Percentiles rank a stretch among this genome's conserved stretches.
Conservation (phyloP, 2,888 invertebrate species). For the Hydrotaea diabolus region DNA sequence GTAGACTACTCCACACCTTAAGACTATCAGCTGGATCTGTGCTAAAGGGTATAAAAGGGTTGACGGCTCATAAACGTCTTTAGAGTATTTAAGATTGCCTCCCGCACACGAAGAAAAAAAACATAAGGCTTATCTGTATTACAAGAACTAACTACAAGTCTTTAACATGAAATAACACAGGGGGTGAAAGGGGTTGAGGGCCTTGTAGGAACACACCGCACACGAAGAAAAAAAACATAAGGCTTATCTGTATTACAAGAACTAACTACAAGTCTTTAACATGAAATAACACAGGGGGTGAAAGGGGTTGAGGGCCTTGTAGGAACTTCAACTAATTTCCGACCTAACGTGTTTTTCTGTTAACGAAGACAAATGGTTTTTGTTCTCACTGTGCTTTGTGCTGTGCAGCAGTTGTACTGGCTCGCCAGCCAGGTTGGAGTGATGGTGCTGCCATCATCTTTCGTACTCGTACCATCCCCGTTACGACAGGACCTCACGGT, state of each 20-base stretch:
- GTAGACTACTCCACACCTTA: no score
- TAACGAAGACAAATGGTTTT: constrained; percentile 52
- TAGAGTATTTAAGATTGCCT: not conserved
- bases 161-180: not conserved
- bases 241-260: not conserved
- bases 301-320: not conserved
- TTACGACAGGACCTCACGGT: not conserved
- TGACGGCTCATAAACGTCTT: not conserved
- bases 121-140: not conserved
- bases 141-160: not conserved
- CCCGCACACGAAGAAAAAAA: not conserved
- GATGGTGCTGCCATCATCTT: not conserved
- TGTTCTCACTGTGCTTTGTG: constrained; percentile 13
- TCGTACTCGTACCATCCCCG: not conserved
- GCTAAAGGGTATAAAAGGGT: not conserved
- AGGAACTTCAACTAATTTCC: constrained; percentile 11
- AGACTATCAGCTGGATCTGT: not conserved
- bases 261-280: not conserved
- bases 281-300: not conserved
- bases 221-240: not conserved
- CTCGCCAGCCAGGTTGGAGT: not conserved
- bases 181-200: not conserved
- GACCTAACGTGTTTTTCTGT: constrained; percentile 21
- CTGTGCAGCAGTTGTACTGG: not conserved
- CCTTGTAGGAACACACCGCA: not conserved